Evolutionary conservation across 2,797 vertebrate species (phyloP).

Genomic region (Brachymystax lenok): DNA sequence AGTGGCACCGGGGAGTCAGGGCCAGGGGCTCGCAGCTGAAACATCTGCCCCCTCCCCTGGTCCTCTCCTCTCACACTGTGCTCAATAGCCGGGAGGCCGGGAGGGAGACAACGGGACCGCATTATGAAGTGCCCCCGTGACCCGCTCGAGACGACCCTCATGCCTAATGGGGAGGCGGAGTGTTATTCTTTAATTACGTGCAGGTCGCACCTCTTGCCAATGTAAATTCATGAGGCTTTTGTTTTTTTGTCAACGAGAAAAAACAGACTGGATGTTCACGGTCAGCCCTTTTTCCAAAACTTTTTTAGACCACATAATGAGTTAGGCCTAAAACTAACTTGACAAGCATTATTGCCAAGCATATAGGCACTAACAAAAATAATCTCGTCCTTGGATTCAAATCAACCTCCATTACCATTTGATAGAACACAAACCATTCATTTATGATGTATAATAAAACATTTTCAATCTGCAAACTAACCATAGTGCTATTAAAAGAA

Average conservation of each 20-base stretch:
- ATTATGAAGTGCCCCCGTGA: conserved; percentile 56
- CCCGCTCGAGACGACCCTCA: background rate
- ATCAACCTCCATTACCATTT: background rate
- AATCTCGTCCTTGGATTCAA: conserved; percentile 30
- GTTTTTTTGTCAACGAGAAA: conserved; percentile 34
- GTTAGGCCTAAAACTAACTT: background rate
- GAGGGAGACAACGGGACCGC: conserved; percentile 40
- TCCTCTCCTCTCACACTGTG: background rate
- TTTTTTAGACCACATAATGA: background rate
- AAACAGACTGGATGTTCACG: conserved; percentile 4
- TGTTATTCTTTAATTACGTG: conserved; percentile 74
- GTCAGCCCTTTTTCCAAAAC: conserved; percentile 41
- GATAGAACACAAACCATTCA: background rate
- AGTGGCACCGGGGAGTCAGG: background rate
- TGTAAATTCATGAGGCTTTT: conserved; percentile 24
- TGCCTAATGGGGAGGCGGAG: conserved; percentile 36
- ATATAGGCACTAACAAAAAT: conserved; percentile 48
- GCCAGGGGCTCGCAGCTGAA: conserved; percentile 14
- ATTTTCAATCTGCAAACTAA: background rate
- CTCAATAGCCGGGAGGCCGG: background rate
- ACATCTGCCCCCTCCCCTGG: conserved; percentile 26
- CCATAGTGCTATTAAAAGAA: background rate
- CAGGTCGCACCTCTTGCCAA: conserved; percentile 43
- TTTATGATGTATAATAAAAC: background rate
- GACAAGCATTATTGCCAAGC: background rate